Evolutionary conservation across 2,797 vertebrate species (phyloP).

Genomic region (Lagothrix lagotricha): DNA sequence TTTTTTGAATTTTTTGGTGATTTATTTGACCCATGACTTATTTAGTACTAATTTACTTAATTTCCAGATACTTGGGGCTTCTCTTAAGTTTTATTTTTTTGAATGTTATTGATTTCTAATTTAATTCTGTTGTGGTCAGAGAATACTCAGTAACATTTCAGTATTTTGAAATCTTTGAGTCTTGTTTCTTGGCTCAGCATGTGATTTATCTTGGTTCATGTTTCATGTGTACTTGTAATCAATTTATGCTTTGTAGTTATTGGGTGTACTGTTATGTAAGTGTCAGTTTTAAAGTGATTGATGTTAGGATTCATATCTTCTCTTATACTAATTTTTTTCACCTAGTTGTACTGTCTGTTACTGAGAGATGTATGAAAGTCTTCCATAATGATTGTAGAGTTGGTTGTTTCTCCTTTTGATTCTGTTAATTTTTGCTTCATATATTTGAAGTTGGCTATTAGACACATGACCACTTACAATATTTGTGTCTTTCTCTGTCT

Average conservation of each 20-base stretch:
- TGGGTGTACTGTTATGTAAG: neutral
- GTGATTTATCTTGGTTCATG: neutral
- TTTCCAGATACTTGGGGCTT: neutral
- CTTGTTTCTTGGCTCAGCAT: neutral
- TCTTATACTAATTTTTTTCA: neutral
- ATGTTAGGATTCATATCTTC: neutral
- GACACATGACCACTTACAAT: neutral
- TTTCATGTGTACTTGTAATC: neutral
- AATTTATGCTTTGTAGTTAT: neutral
- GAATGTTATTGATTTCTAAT: neutral
- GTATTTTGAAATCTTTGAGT: neutral
- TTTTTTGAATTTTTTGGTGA: neutral
- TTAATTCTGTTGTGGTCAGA: neutral
- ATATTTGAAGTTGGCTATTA: neutral
- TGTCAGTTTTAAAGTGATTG: neutral
- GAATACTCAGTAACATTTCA: neutral
- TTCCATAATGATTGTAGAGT: neutral
- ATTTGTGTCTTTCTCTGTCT: neutral
- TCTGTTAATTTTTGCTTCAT: neutral
- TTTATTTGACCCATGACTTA: constrained; percentile 18
- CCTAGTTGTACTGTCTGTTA: neutral
- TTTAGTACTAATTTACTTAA: constrained; percentile 45
- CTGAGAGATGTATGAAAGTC: neutral
- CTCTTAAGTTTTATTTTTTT: neutral
- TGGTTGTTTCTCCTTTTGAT: neutral